A percentile compares a stretch with the other conserved stretches of the same genome.
Evolutionary conservation across 1,140 invertebrate species (phyloP).

Genomic region (Daktulosphaira vitifoliae): DNA sequence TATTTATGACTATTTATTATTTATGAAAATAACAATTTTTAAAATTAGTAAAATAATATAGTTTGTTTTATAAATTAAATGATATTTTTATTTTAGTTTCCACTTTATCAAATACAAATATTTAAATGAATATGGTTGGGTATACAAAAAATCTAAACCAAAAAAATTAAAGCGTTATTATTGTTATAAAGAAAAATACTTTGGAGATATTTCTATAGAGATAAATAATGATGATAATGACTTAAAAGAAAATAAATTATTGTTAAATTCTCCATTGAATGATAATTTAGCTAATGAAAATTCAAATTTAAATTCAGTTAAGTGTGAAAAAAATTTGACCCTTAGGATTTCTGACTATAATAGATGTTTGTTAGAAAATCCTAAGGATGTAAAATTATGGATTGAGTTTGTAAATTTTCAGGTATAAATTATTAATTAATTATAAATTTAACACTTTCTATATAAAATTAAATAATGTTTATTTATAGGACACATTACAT

Average conservation of each 20-base stretch:
- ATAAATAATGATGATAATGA: neutral
- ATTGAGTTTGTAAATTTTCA: constrained; percentile 52
- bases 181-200: constrained; percentile 25
- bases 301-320: constrained; percentile 24
- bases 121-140: constrained; percentile 8
- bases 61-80: no score
- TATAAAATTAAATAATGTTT: neutral
- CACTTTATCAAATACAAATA: constrained; percentile 13
- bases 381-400: constrained; percentile 48
- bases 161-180: constrained; percentile 18
- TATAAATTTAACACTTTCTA: neutral
- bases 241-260: constrained; percentile 16
- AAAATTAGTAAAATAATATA: no score
- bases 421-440: no score
- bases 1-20: no score
- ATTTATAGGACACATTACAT: constrained; percentile 38
- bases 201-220: constrained; percentile 5
- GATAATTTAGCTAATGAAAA: neutral
- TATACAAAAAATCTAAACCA: constrained; percentile 1
- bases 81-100: constrained; percentile 10
- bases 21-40: no score
- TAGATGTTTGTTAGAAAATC: constrained; percentile 45
- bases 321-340: constrained; percentile 46
- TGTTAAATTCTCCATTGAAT: neutral
- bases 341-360: constrained; percentile 48